These are phyloP conservation scores for Timema podura DNA, from an alignment of 2,888 invertebrate genomes.

Conservation along the genomic window DNA sequence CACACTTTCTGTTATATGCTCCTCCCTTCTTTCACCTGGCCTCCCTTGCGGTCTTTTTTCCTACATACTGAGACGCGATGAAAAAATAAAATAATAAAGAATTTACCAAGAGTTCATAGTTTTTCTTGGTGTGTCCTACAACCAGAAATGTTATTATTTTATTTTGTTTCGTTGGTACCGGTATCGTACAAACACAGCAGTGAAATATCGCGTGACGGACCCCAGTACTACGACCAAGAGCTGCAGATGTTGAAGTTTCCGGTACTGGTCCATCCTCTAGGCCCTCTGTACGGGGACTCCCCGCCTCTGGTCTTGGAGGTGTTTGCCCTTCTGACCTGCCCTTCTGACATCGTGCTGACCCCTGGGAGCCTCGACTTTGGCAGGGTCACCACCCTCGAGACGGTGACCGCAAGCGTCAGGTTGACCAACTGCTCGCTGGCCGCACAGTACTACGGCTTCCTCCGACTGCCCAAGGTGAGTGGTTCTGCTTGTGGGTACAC, in stretches of 20 bases:
- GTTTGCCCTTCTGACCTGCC: too few species aligned
- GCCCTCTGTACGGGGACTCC: conserved; percentile 7
- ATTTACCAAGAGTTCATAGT: too few species aligned
- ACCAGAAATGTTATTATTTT: too few species aligned
- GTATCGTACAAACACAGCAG: too few species aligned
- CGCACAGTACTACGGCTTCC: conserved; percentile 1
- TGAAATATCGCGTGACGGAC: not conserved
- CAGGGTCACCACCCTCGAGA: conserved; percentile 17
- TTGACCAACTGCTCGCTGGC: conserved; percentile 14
- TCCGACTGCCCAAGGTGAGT: conserved; percentile 1
- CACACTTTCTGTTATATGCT: too few species aligned
- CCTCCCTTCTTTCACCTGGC: too few species aligned
- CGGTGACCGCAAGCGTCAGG: not conserved
- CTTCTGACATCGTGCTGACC: not conserved
- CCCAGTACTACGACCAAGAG: not conserved
- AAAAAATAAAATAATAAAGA: too few species aligned
- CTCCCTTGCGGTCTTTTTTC: too few species aligned
- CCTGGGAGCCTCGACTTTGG: conserved; percentile 12
- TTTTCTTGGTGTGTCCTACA: too few species aligned
- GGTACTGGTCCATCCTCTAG: not conserved
- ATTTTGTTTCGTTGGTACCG: too few species aligned
- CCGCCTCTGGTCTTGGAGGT: not conserved
- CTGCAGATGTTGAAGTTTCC: conserved; percentile 13
- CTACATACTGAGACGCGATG: too few species aligned
- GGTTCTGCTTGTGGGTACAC: not conserved